These are phyloP conservation scores for Bactericera cockerelli DNA, from an alignment of 1,140 invertebrate genomes.

Conservation along the genomic window DNA sequence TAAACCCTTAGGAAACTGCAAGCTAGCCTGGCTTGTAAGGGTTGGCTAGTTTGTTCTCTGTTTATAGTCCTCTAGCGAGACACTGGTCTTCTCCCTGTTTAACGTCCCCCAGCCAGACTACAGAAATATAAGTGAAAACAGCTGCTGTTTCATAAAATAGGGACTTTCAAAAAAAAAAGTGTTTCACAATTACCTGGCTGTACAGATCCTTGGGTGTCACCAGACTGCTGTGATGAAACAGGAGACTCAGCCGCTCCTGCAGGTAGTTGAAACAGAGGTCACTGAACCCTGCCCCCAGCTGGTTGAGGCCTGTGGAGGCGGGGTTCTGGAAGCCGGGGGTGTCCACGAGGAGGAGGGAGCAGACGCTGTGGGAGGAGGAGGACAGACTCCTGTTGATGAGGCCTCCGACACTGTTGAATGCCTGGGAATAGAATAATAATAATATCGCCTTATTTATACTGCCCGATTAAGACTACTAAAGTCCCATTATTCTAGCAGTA, in stretches of 20 bases:
- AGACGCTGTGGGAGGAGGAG: constrained; percentile 57
- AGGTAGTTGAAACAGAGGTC: constrained; percentile 88
- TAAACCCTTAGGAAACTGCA: too few relatives aligned
- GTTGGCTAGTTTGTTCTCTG: too few relatives aligned
- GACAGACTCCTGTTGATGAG: constrained; percentile 78
- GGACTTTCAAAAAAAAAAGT: too few relatives aligned
- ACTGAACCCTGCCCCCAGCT: constrained; percentile 62
- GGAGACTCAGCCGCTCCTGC: constrained; percentile 73
- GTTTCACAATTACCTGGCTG: constrained; percentile 29
- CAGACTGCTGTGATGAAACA: constrained; percentile 76
- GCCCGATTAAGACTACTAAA: too few relatives aligned
- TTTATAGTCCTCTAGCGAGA: too few relatives aligned
- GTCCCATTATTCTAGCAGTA: too few relatives aligned
- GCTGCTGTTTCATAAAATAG: too few relatives aligned
- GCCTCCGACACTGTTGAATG: constrained; percentile 68
- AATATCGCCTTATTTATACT: too few relatives aligned
- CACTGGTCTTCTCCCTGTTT: too few relatives aligned
- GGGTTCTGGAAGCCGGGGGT: constrained; percentile 83
- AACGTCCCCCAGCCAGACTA: too few relatives aligned
- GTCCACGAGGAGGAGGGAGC: constrained; percentile 69
- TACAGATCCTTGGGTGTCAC: constrained; percentile 70
- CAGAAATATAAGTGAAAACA: too few relatives aligned
- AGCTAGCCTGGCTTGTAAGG: too few relatives aligned
- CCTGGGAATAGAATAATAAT: constrained; percentile 19
- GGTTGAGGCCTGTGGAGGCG: constrained; percentile 54